Conservation (phyloP, 2,888 invertebrate genomes). For the Polydrusus tereticollis region DNA sequence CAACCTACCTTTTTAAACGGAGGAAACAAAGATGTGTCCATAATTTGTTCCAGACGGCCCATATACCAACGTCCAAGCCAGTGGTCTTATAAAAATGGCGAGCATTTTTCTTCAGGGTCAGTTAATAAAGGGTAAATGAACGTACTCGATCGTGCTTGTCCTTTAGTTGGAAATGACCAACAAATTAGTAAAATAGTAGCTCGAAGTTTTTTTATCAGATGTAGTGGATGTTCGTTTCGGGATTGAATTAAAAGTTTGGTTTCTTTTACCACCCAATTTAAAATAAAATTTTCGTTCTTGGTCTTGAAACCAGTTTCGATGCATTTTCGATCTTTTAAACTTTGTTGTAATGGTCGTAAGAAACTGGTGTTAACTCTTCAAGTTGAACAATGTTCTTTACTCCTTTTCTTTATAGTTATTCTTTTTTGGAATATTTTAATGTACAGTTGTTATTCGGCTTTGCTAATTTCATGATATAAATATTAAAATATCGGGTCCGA, state of each 20-base stretch:
- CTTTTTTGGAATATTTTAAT: no score
- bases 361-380: no score
- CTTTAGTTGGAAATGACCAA: constrained; percentile 24
- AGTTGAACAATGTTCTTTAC: no score
- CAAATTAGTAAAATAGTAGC: constrained; percentile 40
- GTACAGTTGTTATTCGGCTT: no score
- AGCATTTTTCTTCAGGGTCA: constrained; percentile 39
- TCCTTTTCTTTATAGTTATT: no score
- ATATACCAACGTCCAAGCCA: constrained; percentile 23
- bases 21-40: constrained; percentile 2
- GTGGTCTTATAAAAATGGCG: constrained; percentile 39
- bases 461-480: no score
- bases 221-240: constrained; percentile 16
- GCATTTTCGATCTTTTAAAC: no score
- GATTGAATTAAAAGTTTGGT: not conserved
- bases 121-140: constrained; percentile 45
- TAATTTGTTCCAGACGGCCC: constrained; percentile 21
- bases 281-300: no score
- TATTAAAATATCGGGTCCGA: no score
- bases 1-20: not conserved
- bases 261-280: not conserved
- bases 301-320: no score
- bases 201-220: constrained; percentile 24
- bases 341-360: no score
- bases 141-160: constrained; percentile 27